phyloP scores from a whole-genome alignment of 2,888 invertebrate species.

The Caenorhabditis macrosperma region DNA sequence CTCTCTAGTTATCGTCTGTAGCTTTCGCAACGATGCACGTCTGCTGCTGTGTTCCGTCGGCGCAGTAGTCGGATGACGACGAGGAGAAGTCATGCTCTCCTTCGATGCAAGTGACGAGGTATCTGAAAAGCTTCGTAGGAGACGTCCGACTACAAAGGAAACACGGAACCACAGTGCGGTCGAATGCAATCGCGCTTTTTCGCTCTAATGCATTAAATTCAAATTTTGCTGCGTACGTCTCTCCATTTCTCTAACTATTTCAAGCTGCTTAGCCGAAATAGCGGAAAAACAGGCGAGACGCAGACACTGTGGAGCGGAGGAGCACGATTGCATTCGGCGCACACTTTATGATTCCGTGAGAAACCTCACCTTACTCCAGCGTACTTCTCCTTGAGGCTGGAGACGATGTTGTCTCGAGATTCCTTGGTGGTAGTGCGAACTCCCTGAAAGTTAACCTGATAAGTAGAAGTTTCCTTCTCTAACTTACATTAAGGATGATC shows the following conservation, averaged over 20 bases:
- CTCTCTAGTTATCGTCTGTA: slow-evolving; percentile 39
- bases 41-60: slow-evolving; percentile 65
- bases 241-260: too few relatives aligned
- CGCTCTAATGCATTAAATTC: too few relatives aligned
- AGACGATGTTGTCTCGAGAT: slow-evolving; percentile 66
- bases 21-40: slow-evolving; percentile 65
- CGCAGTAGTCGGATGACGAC: slow-evolving; percentile 60
- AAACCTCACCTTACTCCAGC: slow-evolving; percentile 47
- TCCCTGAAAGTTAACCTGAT: slow-evolving; percentile 32
- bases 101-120: slow-evolving; percentile 66
- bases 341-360: neutral
- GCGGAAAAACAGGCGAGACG: too few relatives aligned
- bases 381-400: slow-evolving; percentile 64
- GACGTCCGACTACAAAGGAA: too few relatives aligned
- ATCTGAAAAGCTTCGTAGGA: too few relatives aligned
- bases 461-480: neutral
- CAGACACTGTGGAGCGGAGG: too few relatives aligned
- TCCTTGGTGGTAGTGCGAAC: slow-evolving; percentile 62
- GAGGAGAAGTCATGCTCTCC: slow-evolving; percentile 65
- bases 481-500: slow-evolving; percentile 64
- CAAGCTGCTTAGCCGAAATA: too few relatives aligned
- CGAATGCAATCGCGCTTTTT: too few relatives aligned
- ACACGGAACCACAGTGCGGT: too few relatives aligned
- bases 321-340: too few relatives aligned
- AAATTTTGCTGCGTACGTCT: too few relatives aligned